Evolutionary conservation across 2,888 invertebrate species (phyloP).

Genomic region (Melieria crassipennis): DNA sequence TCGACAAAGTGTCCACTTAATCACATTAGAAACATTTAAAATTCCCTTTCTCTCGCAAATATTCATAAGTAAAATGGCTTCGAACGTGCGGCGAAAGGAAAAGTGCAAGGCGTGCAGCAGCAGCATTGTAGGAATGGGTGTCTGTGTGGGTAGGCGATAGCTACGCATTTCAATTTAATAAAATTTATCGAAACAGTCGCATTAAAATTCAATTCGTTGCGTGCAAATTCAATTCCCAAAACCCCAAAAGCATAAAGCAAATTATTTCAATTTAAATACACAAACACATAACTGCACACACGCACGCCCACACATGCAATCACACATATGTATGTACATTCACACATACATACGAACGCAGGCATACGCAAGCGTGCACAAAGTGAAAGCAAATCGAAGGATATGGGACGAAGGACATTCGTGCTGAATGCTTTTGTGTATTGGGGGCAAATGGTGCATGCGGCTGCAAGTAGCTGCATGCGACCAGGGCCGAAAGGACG

Average conservation of each 20-base stretch:
- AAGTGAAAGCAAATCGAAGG: too few species aligned
- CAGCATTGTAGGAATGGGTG: neutral
- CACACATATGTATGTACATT: too few species aligned
- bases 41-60: constrained; percentile 29
- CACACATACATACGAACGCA: too few species aligned
- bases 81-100: neutral
- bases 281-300: constrained; percentile 11
- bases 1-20: constrained; percentile 30
- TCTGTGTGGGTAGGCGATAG: neutral
- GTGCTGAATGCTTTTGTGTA: too few species aligned
- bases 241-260: constrained; percentile 56
- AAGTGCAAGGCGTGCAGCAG: neutral
- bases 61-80: constrained; percentile 30
- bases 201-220: constrained; percentile 62
- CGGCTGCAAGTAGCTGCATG: too few species aligned
- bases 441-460: too few species aligned
- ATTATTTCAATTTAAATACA: constrained; percentile 55
- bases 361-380: too few species aligned
- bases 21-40: constrained; percentile 36
- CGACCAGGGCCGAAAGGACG: too few species aligned
- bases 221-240: constrained; percentile 62
- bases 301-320: too few species aligned
- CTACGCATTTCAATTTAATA: constrained; percentile 5
- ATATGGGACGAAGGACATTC: too few species aligned
- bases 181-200: constrained; percentile 46